These are phyloP conservation scores for Agonum fuliginosum DNA, from an alignment of 2,888 invertebrate genomes.

Conservation along the genomic window DNA sequence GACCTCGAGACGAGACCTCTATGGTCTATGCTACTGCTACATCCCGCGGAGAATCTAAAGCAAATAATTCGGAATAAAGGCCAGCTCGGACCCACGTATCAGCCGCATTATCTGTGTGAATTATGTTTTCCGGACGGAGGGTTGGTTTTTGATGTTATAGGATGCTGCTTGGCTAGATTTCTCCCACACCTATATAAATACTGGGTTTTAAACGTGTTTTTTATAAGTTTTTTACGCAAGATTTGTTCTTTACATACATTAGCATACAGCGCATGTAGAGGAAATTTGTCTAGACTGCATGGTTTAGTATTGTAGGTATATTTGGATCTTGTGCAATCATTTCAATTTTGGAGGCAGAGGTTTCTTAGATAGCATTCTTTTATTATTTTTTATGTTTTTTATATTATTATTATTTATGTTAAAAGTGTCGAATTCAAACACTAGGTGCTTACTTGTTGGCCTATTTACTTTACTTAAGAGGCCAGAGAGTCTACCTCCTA, in stretches of 20 bases:
- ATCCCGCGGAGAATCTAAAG: slow-evolving; percentile 62
- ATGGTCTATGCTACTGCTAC: too few species aligned
- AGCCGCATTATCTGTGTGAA: slow-evolving; percentile 51
- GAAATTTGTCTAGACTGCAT: slow-evolving; percentile 1
- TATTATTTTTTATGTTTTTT: too few species aligned
- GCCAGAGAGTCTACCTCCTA: too few species aligned
- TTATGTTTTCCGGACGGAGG: slow-evolving; percentile 56
- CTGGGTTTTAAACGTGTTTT: slow-evolving; percentile 7
- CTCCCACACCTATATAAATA: slow-evolving; percentile 42
- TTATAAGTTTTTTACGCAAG: slow-evolving; percentile 27
- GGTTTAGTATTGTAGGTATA: too few species aligned
- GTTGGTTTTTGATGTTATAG: neutral
- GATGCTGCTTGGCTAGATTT: slow-evolving; percentile 8
- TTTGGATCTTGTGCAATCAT: too few species aligned
- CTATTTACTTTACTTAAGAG: too few species aligned
- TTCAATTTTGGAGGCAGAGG: too few species aligned
- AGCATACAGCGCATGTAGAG: neutral
- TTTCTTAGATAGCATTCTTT: too few species aligned
- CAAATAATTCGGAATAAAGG: slow-evolving; percentile 60
- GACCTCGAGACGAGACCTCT: too few species aligned
- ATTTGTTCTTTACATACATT: slow-evolving; percentile 26
- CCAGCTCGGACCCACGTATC: slow-evolving; percentile 23
- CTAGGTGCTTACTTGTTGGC: too few species aligned
- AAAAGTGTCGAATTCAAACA: too few species aligned
- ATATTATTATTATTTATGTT: too few species aligned